Evolutionary conservation across 2,888 invertebrate genomes (phyloP).

Genomic region (Trachelus troglodyta): DNA sequence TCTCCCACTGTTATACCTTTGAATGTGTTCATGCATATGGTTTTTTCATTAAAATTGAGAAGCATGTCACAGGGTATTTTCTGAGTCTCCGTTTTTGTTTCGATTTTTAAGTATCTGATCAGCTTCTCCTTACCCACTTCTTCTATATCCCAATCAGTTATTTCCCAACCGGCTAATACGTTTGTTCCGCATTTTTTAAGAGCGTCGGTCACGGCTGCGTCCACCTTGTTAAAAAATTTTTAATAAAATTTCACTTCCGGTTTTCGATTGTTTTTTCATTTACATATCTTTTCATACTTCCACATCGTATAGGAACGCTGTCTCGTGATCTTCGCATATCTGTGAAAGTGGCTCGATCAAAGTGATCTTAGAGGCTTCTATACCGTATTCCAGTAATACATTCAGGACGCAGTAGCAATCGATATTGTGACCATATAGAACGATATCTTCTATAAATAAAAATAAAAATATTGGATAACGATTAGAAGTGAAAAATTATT

Average conservation of each 20-base stretch:
- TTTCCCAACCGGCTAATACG: conserved; percentile 69
- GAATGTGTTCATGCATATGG: conserved; percentile 68
- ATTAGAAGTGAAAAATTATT: too few relatives aligned
- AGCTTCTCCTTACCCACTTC: conserved; percentile 33
- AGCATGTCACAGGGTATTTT: conserved; percentile 69
- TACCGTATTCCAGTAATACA: conserved; percentile 72
- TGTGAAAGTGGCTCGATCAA: conserved; percentile 71
- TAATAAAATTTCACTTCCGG: not conserved
- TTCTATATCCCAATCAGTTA: conserved; percentile 69
- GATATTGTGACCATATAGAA: conserved; percentile 78
- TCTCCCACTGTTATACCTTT: conserved; percentile 43
- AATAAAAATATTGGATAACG: not conserved
- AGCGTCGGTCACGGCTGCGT: conserved; percentile 67
- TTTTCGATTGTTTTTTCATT: not conserved
- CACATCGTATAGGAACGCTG: conserved; percentile 56
- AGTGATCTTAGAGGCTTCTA: conserved; percentile 70
- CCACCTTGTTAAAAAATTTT: conserved; percentile 62
- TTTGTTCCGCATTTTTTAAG: conserved; percentile 65
- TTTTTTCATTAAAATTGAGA: conserved; percentile 71
- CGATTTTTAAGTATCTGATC: conserved; percentile 67
- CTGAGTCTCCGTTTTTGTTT: conserved; percentile 66
- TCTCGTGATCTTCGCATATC: conserved; percentile 39
- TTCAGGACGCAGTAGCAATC: conserved; percentile 76
- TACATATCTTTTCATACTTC: conserved; percentile 57
- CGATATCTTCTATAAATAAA: conserved; percentile 53